phyloP scores from a whole-genome alignment of 2,113 vertebrate genomes.

The Psammodynastes pulverulentus region DNA sequence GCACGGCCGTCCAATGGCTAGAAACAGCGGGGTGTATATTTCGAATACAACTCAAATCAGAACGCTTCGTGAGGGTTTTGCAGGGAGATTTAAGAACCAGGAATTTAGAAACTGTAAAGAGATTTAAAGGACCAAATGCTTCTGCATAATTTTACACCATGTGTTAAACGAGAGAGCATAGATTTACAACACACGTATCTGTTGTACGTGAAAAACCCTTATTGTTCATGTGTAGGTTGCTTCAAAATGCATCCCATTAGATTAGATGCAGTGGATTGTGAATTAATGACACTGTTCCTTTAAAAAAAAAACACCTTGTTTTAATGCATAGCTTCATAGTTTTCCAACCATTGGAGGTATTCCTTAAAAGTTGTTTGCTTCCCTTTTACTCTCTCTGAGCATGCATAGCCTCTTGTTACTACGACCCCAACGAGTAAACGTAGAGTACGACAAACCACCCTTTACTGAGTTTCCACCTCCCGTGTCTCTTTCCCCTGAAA shows the following conservation, averaged over 20 bases:
- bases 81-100: slow-evolving; percentile 16
- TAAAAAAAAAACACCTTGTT: slow-evolving; percentile 14
- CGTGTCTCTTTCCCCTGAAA: slow-evolving; percentile 55
- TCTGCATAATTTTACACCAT: slow-evolving; percentile 9
- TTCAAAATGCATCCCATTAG: background rate
- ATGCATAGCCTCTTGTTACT: slow-evolving; percentile 29
- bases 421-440: slow-evolving; percentile 47
- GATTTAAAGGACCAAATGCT: slow-evolving; percentile 1
- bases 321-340: background rate
- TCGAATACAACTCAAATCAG: slow-evolving; percentile 58
- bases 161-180: background rate
- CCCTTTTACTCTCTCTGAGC: background rate
- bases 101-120: slow-evolving; percentile 20
- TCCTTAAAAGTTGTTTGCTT: background rate
- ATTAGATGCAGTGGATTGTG: background rate
- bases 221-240: background rate
- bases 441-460: slow-evolving; percentile 70
- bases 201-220: background rate
- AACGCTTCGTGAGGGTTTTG: slow-evolving; percentile 40
- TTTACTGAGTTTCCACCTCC: slow-evolving; percentile 75
- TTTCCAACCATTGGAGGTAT: background rate
- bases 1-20: slow-evolving; percentile 58
- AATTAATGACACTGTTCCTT: slow-evolving; percentile 9
- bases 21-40: slow-evolving; percentile 58
- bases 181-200: background rate